phyloP scores from a whole-genome alignment of 2,797 vertebrate genomes.

The Parotocinclus haroldoi region DNA sequence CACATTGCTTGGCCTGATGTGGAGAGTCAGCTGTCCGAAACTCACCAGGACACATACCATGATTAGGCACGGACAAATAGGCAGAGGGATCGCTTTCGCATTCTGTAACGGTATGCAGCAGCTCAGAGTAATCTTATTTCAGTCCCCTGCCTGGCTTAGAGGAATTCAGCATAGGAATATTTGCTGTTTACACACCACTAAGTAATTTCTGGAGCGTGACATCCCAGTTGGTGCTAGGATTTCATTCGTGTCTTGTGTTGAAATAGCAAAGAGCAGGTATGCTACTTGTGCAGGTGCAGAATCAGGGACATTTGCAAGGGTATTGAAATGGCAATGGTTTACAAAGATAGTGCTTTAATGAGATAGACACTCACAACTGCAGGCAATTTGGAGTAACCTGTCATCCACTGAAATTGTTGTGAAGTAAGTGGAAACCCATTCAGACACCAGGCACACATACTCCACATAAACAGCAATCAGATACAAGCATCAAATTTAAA shows the following conservation, averaged over 20 bases:
- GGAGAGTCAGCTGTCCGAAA: constrained; percentile 58
- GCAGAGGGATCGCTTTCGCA: constrained; percentile 45
- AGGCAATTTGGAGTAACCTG: too few relatives aligned
- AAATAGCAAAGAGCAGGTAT: background rate
- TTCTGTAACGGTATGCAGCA: constrained; percentile 6
- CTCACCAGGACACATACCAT: constrained; percentile 52
- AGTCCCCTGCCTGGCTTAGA: background rate
- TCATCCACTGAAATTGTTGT: too few relatives aligned
- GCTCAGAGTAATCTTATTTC: constrained; percentile 12
- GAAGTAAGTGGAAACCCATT: too few relatives aligned
- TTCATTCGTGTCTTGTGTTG: background rate
- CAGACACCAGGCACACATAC: too few relatives aligned
- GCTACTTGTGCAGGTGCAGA: too few relatives aligned
- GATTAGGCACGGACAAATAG: constrained; percentile 47
- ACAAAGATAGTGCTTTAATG: too few relatives aligned
- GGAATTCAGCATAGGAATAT: background rate
- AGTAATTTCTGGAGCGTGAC: constrained; percentile 4
- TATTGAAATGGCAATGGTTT: too few relatives aligned
- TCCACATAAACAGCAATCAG: too few relatives aligned
- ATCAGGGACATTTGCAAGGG: too few relatives aligned
- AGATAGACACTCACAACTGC: too few relatives aligned
- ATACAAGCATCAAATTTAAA: too few relatives aligned
- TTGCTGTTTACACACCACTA: background rate
- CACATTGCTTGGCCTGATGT: constrained; percentile 14
- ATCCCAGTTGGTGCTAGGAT: background rate